Conservation (phyloP, 2,888 invertebrate species). For the Drosophila colorata region DNA sequence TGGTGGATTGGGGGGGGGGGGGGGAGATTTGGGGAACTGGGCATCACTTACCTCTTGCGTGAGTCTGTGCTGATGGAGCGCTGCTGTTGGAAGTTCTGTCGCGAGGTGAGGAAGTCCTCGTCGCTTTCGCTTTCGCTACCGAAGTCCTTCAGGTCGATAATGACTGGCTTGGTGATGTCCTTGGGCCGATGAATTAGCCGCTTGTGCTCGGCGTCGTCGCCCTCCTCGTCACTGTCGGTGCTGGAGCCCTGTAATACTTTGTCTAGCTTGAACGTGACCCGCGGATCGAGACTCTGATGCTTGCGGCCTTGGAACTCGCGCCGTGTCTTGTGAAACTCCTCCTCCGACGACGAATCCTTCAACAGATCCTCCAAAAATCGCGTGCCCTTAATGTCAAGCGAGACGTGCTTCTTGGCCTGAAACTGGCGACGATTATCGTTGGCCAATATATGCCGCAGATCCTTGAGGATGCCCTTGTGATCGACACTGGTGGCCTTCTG, state of each 20-base stretch:
- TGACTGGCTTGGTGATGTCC: constrained; percentile 85
- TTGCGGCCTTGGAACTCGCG: constrained; percentile 85
- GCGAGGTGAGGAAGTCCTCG: constrained; percentile 87
- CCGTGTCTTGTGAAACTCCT: constrained; percentile 84
- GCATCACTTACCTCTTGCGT: constrained; percentile 86
- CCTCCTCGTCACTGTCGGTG: constrained; percentile 84
- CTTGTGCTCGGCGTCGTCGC: constrained; percentile 84
- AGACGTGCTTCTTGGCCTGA: constrained; percentile 85
- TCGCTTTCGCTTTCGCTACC: constrained; percentile 85
- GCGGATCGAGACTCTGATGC: constrained; percentile 85
- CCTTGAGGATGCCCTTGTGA: constrained; percentile 85
- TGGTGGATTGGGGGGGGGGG: background rate
- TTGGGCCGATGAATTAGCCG: constrained; percentile 84
- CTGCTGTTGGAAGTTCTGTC: constrained; percentile 88
- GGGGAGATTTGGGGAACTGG: background rate
- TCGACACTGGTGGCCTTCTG: constrained; percentile 85
- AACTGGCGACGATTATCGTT: constrained; percentile 84
- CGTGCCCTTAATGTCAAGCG: constrained; percentile 84
- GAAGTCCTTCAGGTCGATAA: constrained; percentile 85
- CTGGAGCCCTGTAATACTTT: constrained; percentile 83
- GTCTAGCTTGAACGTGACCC: constrained; percentile 85
- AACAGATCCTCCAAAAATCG: constrained; percentile 84
- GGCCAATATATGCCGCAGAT: constrained; percentile 83
- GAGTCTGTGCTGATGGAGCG: constrained; percentile 88
- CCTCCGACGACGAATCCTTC: constrained; percentile 85